Evolutionary conservation across 1,140 invertebrate species (phyloP).

Genomic region (Mactra quadrangularis): DNA sequence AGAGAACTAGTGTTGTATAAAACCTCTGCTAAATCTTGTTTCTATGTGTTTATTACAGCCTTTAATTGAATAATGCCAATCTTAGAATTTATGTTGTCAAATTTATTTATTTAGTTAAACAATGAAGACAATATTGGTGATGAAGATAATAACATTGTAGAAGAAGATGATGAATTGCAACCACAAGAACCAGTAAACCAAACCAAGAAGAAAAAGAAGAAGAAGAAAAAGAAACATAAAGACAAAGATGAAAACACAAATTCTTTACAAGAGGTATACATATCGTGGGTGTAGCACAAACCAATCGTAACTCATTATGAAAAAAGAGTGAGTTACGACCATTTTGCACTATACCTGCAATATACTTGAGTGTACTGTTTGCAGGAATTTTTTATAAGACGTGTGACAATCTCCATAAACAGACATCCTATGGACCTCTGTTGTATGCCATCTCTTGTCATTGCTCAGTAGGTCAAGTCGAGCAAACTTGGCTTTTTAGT

Average conservation of each 20-base stretch:
- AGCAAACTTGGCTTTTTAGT: too few relatives aligned
- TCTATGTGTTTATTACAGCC: too few relatives aligned
- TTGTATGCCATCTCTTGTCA: too few relatives aligned
- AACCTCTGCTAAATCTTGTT: too few relatives aligned
- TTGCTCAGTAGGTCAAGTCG: too few relatives aligned
- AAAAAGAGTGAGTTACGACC: too few relatives aligned
- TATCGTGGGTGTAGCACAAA: too few relatives aligned
- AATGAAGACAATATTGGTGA: conserved; percentile 83
- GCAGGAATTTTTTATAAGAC: background rate
- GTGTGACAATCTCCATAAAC: background rate
- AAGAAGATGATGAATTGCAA: conserved; percentile 85
- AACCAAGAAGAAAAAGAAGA: conserved; percentile 73
- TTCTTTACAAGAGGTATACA: conserved; percentile 8
- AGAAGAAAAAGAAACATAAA: conserved; percentile 82
- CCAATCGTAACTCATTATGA: too few relatives aligned
- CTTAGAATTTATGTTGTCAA: too few relatives aligned
- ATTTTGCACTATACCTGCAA: too few relatives aligned
- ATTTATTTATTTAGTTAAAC: conserved; percentile 87
- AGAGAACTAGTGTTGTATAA: too few relatives aligned
- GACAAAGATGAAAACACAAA: conserved; percentile 86
- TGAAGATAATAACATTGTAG: conserved; percentile 77
- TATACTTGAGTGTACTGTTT: background rate
- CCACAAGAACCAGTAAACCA: conserved; percentile 78
- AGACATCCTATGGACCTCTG: background rate
- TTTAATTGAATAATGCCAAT: too few relatives aligned